Evolutionary conservation across 2,888 invertebrate species (phyloP).

Genomic region (Harpalus rufipes): DNA sequence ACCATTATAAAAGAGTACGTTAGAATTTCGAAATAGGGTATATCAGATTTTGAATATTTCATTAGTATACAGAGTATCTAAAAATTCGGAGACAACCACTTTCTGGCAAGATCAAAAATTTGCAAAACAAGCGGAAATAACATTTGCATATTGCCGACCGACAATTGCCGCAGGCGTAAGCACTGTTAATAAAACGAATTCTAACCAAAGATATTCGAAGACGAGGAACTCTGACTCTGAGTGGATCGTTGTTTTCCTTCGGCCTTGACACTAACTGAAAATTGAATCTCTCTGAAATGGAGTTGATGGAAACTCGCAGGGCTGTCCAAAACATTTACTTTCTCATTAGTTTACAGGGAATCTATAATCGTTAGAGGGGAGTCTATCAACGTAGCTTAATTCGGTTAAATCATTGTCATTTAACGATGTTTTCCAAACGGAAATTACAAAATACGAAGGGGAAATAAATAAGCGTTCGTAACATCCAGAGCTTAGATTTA

Average conservation of each 20-base stretch:
- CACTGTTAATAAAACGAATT: slow-evolving; percentile 52
- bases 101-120: slow-evolving; percentile 11
- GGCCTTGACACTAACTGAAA: slow-evolving; percentile 37
- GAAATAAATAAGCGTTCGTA: background rate
- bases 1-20: no score
- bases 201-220: slow-evolving; percentile 20
- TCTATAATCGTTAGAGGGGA: slow-evolving; percentile 4
- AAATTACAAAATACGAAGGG: slow-evolving; percentile 1
- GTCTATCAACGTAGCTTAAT: slow-evolving; percentile 10
- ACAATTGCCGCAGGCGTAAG: slow-evolving; percentile 31
- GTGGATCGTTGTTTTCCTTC: slow-evolving; percentile 28
- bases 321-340: slow-evolving; percentile 39
- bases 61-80: background rate
- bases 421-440: background rate
- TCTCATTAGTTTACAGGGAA: slow-evolving; percentile 22
- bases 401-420: slow-evolving; percentile 12
- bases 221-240: background rate
- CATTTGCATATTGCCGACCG: slow-evolving; percentile 27
- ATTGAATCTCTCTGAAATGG: slow-evolving; percentile 45
- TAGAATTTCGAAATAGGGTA: no score
- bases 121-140: slow-evolving; percentile 23
- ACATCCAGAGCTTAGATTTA: no score
- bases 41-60: background rate
- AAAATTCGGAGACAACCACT: background rate
- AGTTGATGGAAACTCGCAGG: slow-evolving; percentile 26